phyloP scores from a whole-genome alignment of 2,113 vertebrate species.

The Pomatorhinus ruficollis region DNA sequence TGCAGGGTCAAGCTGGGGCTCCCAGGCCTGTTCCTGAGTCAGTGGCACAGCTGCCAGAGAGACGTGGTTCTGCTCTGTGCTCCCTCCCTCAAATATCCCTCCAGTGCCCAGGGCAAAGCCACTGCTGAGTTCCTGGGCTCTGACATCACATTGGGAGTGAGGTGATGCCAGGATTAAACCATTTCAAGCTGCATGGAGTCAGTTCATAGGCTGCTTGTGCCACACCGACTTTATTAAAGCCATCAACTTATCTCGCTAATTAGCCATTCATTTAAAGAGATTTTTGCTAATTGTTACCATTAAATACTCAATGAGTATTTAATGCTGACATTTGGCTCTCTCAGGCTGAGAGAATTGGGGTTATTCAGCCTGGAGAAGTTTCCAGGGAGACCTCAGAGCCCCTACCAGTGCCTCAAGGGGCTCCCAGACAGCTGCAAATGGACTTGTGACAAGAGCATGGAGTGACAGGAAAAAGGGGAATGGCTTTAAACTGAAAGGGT shows the following conservation, averaged over 20 bases:
- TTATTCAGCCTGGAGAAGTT: not conserved
- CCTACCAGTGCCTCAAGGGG: not conserved
- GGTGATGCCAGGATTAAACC: not conserved
- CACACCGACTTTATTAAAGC: accelerated
- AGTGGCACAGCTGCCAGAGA: accelerated
- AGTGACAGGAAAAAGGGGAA: not conserved
- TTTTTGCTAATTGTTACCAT: not conserved
- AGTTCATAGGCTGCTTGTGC: not conserved
- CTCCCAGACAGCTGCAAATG: not conserved
- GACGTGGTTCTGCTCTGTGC: not conserved
- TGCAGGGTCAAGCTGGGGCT: not conserved
- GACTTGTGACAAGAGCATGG: not conserved
- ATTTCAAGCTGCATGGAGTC: not conserved
- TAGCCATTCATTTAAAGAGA: not conserved
- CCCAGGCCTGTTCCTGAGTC: not conserved
- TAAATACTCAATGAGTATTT: not conserved
- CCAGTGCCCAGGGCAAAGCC: not conserved
- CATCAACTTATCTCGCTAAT: not conserved
- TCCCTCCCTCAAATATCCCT: not conserved
- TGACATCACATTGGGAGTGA: not conserved
- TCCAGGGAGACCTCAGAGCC: not conserved
- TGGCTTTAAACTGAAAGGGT: not conserved
- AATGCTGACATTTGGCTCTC: not conserved
- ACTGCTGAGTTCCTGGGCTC: not conserved
- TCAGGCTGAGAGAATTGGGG: not conserved